These are phyloP conservation scores for Drosophila mauritiana DNA, from an alignment of 1,140 invertebrate species.

Conservation along the genomic window DNA sequence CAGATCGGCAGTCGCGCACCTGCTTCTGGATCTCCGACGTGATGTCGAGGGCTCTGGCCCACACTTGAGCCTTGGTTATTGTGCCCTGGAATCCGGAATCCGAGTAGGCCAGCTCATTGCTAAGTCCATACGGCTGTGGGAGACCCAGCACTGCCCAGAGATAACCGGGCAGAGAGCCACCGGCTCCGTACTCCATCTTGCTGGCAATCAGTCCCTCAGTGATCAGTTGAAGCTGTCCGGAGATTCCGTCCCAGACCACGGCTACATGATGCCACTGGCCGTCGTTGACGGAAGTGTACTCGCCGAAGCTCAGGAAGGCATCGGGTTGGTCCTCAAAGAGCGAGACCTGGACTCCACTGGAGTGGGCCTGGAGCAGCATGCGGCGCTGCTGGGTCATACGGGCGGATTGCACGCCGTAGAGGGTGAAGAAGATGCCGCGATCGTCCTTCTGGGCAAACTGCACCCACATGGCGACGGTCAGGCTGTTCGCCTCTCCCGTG, in stretches of 20 bases:
- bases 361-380: slow-evolving; percentile 94
- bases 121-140: slow-evolving; percentile 88
- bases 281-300: slow-evolving; percentile 97
- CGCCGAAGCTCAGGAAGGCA: slow-evolving; percentile 95
- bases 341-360: slow-evolving; percentile 94
- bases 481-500: slow-evolving; percentile 89
- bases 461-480: slow-evolving; percentile 98
- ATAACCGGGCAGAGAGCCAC: slow-evolving; percentile 91
- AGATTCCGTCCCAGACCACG: slow-evolving; percentile 95
- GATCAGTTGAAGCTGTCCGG: slow-evolving; percentile 93
- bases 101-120: slow-evolving; percentile 89
- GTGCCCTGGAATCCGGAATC: slow-evolving; percentile 97
- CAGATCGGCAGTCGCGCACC: slow-evolving; percentile 95
- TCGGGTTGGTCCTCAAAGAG: slow-evolving; percentile 95
- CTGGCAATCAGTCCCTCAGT: slow-evolving; percentile 97
- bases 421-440: slow-evolving; percentile 96
- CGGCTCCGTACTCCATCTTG: slow-evolving; percentile 93
- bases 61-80: slow-evolving; percentile 97
- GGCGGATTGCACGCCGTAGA: slow-evolving; percentile 93
- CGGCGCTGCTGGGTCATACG: slow-evolving; percentile 92
- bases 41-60: slow-evolving; percentile 95
- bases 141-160: slow-evolving; percentile 97
- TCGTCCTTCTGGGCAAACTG: slow-evolving; percentile 96
- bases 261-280: slow-evolving; percentile 98
- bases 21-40: slow-evolving; percentile 97